Base-by-base conservation (phyloP, 2,113 vertebrate species). In the Notiomystis cincta region DNA sequence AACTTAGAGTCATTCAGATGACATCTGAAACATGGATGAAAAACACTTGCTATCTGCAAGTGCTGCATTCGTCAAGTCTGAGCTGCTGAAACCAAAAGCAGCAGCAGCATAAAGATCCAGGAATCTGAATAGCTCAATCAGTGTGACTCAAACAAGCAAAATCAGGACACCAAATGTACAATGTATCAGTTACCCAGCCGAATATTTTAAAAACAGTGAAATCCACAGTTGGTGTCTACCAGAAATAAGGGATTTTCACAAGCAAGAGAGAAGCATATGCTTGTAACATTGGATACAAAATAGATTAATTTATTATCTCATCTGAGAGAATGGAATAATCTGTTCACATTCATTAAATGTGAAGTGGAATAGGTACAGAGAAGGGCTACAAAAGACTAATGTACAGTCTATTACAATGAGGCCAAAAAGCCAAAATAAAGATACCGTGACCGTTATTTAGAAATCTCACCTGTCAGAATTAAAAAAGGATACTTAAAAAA, bases 31-130 rank as follows among this genome's bases (percentile, higher is more conserved):
- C 22, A 87, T 1, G 14, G 42, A 69, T 65, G 25, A 50, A 88
- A 82, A 86, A 15, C 0, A 0, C 15, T 18, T 64, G 23, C 57
- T 82, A 27, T 70, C 60, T 80, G 0, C 20, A 64, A 48, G 8
- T 30, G 35, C 62, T 48, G 37, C 66, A 38, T 47, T 37, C 20
- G 12, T 60, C 44, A n/a, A n/a, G 21, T 33, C 50, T 89, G 42
- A 77, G 75, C 25, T 70, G 23, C 60, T 87, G 73, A 93, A 93
- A 92, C 14, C 35, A 84, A 66, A 81, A 44, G 38, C 24, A 64
- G 56, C 14, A 93, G 51, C 18, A 48, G 33, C 38, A 54, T 24
- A 37, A 60, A 79, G 69, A 72, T 53, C 20, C 53, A 82, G 37
- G n/a, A 82, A 79, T 62, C 14, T 3, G 4, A 40, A 64, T 0